Evolutionary conservation across 2,888 invertebrate genomes (phyloP).

Genomic region (Eupithecia exiguata): DNA sequence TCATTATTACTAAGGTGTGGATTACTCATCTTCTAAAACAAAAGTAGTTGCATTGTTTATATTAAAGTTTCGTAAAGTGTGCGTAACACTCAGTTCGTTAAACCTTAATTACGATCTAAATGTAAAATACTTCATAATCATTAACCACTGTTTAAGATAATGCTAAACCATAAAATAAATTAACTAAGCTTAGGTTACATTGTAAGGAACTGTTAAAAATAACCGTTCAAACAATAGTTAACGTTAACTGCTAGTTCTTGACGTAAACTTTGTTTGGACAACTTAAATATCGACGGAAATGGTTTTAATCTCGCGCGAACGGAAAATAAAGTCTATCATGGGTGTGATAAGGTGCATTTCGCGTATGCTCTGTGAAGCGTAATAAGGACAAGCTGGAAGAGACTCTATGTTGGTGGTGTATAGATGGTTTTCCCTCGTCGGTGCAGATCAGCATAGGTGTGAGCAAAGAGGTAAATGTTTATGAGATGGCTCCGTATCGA

Average conservation of each 20-base stretch:
- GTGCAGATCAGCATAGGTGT: slow-evolving; percentile 52
- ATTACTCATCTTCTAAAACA: background rate
- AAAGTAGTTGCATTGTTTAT: background rate
- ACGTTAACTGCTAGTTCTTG: slow-evolving; percentile 37
- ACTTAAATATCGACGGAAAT: slow-evolving; percentile 36
- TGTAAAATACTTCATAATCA: slow-evolving; percentile 7
- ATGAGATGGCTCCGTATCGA: slow-evolving; percentile 45
- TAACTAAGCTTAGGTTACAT: slow-evolving; percentile 22
- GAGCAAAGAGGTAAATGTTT: slow-evolving; percentile 61
- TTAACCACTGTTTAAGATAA: slow-evolving; percentile 6
- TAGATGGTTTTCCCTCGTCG: slow-evolving; percentile 46
- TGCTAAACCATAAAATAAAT: background rate
- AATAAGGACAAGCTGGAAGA: slow-evolving; percentile 25
- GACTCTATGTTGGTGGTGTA: slow-evolving; percentile 40
- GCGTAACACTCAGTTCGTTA: background rate
- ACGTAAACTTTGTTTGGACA: slow-evolving; percentile 40
- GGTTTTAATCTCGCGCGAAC: slow-evolving; percentile 3
- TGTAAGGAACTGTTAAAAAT: slow-evolving; percentile 42
- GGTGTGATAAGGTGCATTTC: slow-evolving; percentile 6
- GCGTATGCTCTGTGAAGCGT: background rate
- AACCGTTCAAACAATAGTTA: slow-evolving; percentile 40
- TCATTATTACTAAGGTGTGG: background rate
- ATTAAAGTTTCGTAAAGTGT: background rate
- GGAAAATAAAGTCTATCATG: slow-evolving; percentile 14
- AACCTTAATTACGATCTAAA: slow-evolving; percentile 5